Conservation (phyloP, 2,113 vertebrate genomes). For the Nematolebias whitei region DNA sequence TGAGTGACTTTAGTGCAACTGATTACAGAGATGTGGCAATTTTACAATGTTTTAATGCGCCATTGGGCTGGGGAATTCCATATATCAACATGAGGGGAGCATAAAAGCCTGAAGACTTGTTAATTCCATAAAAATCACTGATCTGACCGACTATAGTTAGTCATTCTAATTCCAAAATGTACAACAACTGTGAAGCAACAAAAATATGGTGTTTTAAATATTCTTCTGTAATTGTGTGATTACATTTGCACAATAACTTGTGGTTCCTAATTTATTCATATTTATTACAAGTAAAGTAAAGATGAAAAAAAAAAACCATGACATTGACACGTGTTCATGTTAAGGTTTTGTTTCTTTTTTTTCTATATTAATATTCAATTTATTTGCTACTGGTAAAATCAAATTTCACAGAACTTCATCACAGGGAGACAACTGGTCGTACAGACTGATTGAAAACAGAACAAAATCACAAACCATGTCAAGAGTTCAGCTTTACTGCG, state of each 20-base stretch:
- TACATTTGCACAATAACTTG: background rate
- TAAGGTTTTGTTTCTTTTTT: no score
- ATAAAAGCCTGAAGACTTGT: conserved; percentile 2
- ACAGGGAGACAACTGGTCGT: background rate
- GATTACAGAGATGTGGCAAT: conserved; percentile 3
- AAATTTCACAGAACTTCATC: background rate
- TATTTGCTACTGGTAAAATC: background rate
- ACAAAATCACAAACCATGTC: background rate
- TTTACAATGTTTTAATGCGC: conserved; percentile 4
- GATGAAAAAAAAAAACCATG: background rate
- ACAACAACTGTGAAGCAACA: background rate
- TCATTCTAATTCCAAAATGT: background rate
- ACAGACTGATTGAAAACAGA: background rate
- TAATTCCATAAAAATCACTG: conserved; percentile 9
- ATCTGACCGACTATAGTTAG: background rate
- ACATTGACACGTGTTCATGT: background rate
- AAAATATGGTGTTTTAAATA: background rate
- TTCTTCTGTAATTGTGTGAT: background rate
- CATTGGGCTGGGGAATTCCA: background rate
- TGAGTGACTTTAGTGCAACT: conserved; percentile 13
- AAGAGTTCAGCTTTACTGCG: no score
- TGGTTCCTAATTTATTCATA: no score
- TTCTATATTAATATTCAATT: background rate
- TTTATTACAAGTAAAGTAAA: no score
- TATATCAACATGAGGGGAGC: background rate